Conservation (phyloP, 2,113 vertebrate species). For the Dryoscopus gambensis region DNA sequence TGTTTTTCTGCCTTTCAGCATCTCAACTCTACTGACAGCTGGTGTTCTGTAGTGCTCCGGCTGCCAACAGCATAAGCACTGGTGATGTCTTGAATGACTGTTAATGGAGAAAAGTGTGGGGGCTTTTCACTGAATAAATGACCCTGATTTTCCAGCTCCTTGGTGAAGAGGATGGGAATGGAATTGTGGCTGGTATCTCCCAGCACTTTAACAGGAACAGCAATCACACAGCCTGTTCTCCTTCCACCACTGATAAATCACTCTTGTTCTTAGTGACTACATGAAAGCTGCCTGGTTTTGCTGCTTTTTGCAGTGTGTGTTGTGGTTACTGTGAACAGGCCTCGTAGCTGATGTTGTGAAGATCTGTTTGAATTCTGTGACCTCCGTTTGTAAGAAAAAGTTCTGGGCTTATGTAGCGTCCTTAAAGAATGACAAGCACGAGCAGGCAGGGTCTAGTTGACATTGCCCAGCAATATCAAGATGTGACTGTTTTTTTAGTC, state of each 20-base stretch:
- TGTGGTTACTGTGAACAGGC: not conserved
- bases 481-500: not conserved
- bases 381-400: not conserved
- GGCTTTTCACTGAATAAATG: not conserved
- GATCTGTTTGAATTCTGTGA: not conserved
- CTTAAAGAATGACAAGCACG: not conserved
- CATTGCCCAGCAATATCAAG: not conserved
- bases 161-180: not conserved
- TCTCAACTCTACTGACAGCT: not conserved
- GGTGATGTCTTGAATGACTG: not conserved
- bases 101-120: not conserved
- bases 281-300: not conserved
- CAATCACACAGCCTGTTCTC: not conserved
- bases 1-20: not conserved
- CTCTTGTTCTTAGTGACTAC: not conserved
- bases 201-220: not conserved
- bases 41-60: not conserved
- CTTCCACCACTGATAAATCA: not conserved
- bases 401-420: not conserved
- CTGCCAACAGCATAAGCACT: not conserved
- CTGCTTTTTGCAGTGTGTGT: not conserved
- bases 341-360: not conserved
- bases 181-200: not conserved
- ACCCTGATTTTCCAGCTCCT: not conserved
- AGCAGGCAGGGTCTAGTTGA: not conserved